These are phyloP conservation scores for Thymelicus acteon DNA, from an alignment of 2,888 invertebrate genomes.

Conservation along the genomic window DNA sequence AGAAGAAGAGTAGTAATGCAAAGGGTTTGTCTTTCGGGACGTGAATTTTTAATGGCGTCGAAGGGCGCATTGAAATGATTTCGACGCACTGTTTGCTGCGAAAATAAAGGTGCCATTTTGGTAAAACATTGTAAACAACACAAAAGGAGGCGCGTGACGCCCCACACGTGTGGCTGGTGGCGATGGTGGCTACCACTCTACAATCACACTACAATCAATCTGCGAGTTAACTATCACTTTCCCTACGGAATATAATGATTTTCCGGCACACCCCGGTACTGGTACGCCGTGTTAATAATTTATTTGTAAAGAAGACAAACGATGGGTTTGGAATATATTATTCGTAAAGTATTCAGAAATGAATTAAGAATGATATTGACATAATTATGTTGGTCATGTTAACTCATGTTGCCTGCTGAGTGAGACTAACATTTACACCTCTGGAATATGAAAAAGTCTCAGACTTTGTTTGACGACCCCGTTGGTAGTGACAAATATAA, in stretches of 20 bases:
- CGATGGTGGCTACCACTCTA: not conserved
- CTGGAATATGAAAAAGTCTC: too few relatives aligned
- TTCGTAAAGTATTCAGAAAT: not conserved
- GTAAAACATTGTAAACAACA: constrained; percentile 10
- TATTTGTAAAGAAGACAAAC: not conserved
- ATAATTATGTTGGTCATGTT: too few relatives aligned
- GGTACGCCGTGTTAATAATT: not conserved
- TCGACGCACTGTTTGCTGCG: constrained; percentile 8
- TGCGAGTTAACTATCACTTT: constrained; percentile 9
- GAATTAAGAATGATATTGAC: too few relatives aligned
- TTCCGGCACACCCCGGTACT: not conserved
- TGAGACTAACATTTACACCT: too few relatives aligned
- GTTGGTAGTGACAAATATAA: too few relatives aligned
- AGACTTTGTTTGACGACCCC: too few relatives aligned
- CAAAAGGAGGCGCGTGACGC: not conserved
- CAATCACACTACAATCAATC: too few relatives aligned
- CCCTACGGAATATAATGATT: not conserved
- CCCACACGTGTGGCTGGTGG: not conserved
- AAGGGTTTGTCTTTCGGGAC: constrained; percentile 34
- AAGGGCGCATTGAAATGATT: constrained; percentile 22
- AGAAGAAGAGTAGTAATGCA: constrained; percentile 23
- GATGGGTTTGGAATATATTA: too few relatives aligned
- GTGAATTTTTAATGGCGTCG: constrained; percentile 35
- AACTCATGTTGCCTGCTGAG: too few relatives aligned
- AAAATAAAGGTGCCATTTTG: constrained; percentile 16